Base-by-base conservation (phyloP, 2,888 invertebrate species). In the Nomada hirtipes region DNA sequence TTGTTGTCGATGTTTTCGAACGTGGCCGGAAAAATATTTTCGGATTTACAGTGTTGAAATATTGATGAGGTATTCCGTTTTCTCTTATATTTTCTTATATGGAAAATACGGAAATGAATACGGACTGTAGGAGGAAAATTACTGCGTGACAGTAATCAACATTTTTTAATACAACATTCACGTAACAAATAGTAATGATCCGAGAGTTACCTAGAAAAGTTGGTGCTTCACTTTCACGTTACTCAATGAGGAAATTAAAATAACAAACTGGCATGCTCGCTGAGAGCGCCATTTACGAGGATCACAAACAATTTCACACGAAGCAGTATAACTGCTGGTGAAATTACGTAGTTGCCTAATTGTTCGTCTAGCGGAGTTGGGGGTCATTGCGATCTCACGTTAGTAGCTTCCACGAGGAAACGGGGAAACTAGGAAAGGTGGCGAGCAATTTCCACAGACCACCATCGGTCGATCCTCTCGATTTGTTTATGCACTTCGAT, bases 321-420 rank as follows among this genome's bases (percentile, higher is more conserved):
- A 44, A 57, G 65, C 50, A 36, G 44, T 57, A 18, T 15, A 67
- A 67, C 52, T 59, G 59, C 63, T 20, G 59, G 75, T 71, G 85
- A 75, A 84, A 86, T 86, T 80, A 84, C 69, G 61, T 75, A 36
- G 70, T 53, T 20, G 75, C 52, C 77, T 87, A 86, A 86, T 86
- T 85, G 86, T 78, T 74, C 77, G 73, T 52, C 74, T 80, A 76
- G 47, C 76, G 29, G 73, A 67, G 69, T 47, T 50, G 76, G 74
- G 76, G 87, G 80, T 86, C 85, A 77, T 82, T 75, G 80, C 78
- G 82, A 87, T 87, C 86, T 79, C 86, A 77, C 85, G 80, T 85
- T 74, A 68, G 47, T 44, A 61, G 70, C n/a, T 87, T 87, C 76
- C 88, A 36, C 61, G 85, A 59, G 86, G 76, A 86, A 86, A 86